phyloP scores from a whole-genome alignment of 2,113 vertebrate genomes.

The Pachyramphus minor region DNA sequence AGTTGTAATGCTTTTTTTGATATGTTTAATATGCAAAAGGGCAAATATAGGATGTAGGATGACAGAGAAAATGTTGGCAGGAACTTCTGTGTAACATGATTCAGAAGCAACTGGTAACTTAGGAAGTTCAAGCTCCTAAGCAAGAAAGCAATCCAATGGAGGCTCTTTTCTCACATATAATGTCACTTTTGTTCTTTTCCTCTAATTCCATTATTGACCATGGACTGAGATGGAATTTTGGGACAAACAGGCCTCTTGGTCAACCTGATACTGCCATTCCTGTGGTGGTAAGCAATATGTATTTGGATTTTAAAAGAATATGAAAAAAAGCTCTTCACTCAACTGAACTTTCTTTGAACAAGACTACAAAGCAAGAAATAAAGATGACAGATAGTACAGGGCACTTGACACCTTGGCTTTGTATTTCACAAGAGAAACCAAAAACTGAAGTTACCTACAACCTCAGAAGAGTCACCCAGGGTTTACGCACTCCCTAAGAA shows the following conservation, averaged over 20 bases:
- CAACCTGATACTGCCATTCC: not conserved
- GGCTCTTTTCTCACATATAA: not conserved
- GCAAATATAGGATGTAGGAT: not conserved
- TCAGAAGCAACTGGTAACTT: not conserved
- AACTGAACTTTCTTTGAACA: not conserved
- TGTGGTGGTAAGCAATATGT: not conserved
- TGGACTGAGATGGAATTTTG: not conserved
- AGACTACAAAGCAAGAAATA: not conserved
- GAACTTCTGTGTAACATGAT: fast-evolving
- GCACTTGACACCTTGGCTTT: not conserved
- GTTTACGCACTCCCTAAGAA: not conserved
- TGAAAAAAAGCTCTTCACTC: not conserved
- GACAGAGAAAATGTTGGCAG: not conserved
- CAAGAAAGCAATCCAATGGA: not conserved
- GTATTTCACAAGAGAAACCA: not conserved
- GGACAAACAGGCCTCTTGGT: not conserved
- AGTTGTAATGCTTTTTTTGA: not conserved
- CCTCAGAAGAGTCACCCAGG: not conserved
- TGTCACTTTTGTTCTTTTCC: not conserved
- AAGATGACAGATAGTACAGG: not conserved
- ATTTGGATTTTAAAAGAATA: not conserved
- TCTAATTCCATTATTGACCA: not conserved
- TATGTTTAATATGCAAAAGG: not conserved
- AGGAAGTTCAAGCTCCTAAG: not conserved
- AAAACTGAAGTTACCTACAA: not conserved